phyloP scores from a whole-genome alignment of 2,888 invertebrate genomes.

The Pheosia gnoma region DNA sequence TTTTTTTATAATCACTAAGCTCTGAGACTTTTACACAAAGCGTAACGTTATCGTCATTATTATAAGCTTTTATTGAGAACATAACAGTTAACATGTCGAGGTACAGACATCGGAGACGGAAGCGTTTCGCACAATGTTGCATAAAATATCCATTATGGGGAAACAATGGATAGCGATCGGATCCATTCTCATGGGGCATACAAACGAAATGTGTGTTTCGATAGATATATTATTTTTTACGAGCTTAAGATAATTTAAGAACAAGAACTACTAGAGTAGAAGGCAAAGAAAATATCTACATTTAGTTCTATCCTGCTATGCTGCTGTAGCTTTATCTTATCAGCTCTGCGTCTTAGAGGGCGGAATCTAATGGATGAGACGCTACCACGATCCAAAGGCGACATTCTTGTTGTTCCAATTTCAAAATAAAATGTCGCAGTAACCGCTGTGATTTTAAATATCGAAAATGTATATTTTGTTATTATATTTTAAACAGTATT shows the following conservation, averaged over 20 bases:
- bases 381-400: neutral
- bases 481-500: neutral
- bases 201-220: constrained; percentile 18
- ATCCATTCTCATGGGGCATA: constrained; percentile 28
- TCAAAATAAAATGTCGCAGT: no score
- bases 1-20: no score
- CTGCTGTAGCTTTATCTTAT: neutral
- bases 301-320: neutral
- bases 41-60: neutral
- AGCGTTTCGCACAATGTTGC: constrained; percentile 41
- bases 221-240: constrained; percentile 2
- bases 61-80: constrained; percentile 7
- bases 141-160: constrained; percentile 49
- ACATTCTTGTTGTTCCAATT: no score
- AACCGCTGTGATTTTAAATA: no score
- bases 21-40: neutral
- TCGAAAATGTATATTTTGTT: no score
- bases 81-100: constrained; percentile 15
- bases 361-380: neutral
- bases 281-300: neutral
- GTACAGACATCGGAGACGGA: constrained; percentile 9
- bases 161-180: constrained; percentile 38
- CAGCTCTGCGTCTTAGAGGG: neutral
- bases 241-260: neutral
- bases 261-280: neutral